These are phyloP conservation scores for Acrocyrtus sp. DNA, from an alignment of 2,888 invertebrate species.

Conservation along the genomic window DNA sequence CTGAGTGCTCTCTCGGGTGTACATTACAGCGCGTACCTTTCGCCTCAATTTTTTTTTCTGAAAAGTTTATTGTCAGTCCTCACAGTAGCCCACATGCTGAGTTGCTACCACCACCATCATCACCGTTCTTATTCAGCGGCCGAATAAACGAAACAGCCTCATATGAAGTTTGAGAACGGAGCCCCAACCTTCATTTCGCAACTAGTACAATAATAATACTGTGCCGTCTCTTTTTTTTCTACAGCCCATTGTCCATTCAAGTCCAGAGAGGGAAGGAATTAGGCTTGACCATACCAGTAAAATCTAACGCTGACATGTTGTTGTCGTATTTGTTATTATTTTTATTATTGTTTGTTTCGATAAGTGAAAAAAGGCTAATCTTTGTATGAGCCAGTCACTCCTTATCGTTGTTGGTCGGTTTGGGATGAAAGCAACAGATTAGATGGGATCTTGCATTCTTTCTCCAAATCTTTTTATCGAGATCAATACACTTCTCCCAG, in stretches of 20 bases:
- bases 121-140: not conserved
- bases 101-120: constrained; percentile 32
- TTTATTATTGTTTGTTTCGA: not conserved
- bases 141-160: not conserved
- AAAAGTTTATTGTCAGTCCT: constrained; percentile 16
- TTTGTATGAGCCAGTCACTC: not conserved
- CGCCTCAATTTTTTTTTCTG: constrained; percentile 1
- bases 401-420: no score
- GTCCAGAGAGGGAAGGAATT: constrained; percentile 19
- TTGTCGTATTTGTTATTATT: not conserved
- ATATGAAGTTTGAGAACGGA: not conserved
- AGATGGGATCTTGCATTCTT: no score
- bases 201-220: no score
- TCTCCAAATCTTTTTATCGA: no score
- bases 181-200: constrained; percentile 14
- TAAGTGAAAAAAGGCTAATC: no score
- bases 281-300: constrained; percentile 31
- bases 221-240: not conserved
- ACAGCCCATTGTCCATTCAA: constrained; percentile 41
- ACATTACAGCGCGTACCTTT: constrained; percentile 36
- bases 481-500: not conserved
- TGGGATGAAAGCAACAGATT: not conserved
- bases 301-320: no score
- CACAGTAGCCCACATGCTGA: constrained; percentile 40
- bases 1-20: constrained; percentile 8